Evolutionary conservation across 1,140 invertebrate genomes (phyloP).

Genomic region (Brachionus koreanus): DNA sequence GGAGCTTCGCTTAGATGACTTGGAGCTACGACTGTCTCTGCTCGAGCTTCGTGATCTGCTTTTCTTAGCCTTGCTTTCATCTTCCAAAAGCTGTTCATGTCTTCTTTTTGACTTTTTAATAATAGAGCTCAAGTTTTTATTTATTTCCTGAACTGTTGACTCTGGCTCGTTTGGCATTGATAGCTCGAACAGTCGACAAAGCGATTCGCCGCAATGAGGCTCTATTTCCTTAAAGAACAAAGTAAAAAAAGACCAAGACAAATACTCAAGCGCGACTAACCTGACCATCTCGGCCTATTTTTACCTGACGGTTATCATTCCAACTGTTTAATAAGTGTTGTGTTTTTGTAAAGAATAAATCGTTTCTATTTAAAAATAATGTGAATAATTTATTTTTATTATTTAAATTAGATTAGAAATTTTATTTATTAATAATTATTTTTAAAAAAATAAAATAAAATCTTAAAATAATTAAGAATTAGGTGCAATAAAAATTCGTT

Average conservation of each 20-base stretch:
- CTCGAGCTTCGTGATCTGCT: background rate
- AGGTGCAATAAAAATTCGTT: background rate
- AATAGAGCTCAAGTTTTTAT: conserved; percentile 27
- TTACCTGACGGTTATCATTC: conserved; percentile 97
- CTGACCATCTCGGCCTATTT: conserved; percentile 93
- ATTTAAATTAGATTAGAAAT: background rate
- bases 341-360: conserved; percentile 84
- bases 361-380: conserved; percentile 65
- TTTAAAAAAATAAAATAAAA: background rate
- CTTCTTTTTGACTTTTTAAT: conserved; percentile 30
- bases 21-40: background rate
- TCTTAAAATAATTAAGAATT: background rate
- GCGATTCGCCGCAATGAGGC: conserved; percentile 83
- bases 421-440: background rate
- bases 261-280: conserved; percentile 49
- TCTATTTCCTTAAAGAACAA: conserved; percentile 75
- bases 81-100: background rate
- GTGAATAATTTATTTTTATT: background rate
- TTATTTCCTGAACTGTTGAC: background rate
- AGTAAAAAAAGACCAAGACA: background rate
- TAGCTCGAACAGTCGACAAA: conserved; percentile 76
- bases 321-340: conserved; percentile 91
- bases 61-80: background rate
- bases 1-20: background rate
- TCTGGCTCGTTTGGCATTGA: background rate